Conservation (phyloP, 1,140 invertebrate species). For the Macrosteles quadrilineatus region DNA sequence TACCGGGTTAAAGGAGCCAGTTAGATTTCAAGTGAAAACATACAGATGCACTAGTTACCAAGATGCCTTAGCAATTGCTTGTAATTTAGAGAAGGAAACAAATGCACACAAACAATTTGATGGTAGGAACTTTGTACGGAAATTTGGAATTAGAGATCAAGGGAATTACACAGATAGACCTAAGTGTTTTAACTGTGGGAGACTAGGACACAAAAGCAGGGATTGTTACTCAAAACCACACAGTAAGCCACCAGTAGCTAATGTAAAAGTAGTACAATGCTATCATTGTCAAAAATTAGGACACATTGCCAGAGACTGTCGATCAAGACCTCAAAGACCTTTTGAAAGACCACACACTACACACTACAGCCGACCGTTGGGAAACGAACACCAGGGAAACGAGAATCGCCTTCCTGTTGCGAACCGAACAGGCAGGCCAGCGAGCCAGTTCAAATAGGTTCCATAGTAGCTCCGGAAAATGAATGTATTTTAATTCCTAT, state of each 20-base stretch:
- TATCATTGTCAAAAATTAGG: not conserved
- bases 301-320: not conserved
- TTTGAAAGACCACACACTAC: not conserved
- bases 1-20: not conserved
- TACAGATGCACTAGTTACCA: not conserved
- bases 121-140: not conserved
- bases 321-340: no score
- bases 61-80: not conserved
- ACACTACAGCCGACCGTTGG: not conserved
- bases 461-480: not conserved
- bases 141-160: not conserved
- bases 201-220: not conserved
- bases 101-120: not conserved
- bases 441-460: not conserved
- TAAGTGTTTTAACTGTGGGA: constrained; percentile 1
- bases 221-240: not conserved
- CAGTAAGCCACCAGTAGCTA: not conserved
- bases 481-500: not conserved
- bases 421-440: not conserved
- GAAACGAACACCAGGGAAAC: constrained; percentile 1
- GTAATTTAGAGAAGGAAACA: not conserved
- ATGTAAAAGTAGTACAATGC: not conserved
- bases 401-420: not conserved
- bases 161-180: not conserved
- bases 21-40: not conserved